phyloP scores from a whole-genome alignment of 1,140 invertebrate species.

The Bombus picipes region DNA sequence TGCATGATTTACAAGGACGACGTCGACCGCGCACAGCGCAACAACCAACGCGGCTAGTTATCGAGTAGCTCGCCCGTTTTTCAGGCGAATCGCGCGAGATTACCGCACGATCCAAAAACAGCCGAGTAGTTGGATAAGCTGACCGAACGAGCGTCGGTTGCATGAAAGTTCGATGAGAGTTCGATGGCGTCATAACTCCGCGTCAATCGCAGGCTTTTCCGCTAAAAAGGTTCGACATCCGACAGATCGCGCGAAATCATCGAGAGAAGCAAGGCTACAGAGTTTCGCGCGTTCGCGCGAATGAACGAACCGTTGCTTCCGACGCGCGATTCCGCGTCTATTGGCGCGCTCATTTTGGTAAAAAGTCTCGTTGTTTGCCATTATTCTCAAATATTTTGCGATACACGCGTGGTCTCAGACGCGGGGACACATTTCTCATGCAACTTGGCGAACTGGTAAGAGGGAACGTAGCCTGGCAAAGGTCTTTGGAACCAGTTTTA shows the following conservation, averaged over 20 bases:
- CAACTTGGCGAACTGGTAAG: constrained; percentile 22
- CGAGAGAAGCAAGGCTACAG: background rate
- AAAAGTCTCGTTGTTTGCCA: background rate
- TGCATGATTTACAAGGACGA: constrained; percentile 1
- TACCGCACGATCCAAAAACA: background rate
- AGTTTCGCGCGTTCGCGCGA: too few species aligned
- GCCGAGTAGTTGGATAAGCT: background rate
- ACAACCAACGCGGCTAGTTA: too few species aligned
- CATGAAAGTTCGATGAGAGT: background rate
- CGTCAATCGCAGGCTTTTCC: background rate
- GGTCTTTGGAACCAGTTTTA: constrained; percentile 63
- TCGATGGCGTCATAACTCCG: background rate
- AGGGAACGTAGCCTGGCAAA: constrained; percentile 41
- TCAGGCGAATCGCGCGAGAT: background rate
- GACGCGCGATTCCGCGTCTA: background rate
- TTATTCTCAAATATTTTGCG: background rate
- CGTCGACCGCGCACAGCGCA: too few species aligned
- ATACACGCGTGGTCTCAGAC: background rate
- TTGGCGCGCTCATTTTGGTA: background rate
- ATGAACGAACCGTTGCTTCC: too few species aligned
- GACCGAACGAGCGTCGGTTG: background rate
- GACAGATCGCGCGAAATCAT: too few species aligned
- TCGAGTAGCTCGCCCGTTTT: background rate
- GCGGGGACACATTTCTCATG: constrained; percentile 11
- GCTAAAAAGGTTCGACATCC: background rate